Percentiles rank a stretch among this genome's conserved stretches.
phyloP scores from a whole-genome alignment of 2,888 invertebrate genomes.

The Ditylenchus weischeri region DNA sequence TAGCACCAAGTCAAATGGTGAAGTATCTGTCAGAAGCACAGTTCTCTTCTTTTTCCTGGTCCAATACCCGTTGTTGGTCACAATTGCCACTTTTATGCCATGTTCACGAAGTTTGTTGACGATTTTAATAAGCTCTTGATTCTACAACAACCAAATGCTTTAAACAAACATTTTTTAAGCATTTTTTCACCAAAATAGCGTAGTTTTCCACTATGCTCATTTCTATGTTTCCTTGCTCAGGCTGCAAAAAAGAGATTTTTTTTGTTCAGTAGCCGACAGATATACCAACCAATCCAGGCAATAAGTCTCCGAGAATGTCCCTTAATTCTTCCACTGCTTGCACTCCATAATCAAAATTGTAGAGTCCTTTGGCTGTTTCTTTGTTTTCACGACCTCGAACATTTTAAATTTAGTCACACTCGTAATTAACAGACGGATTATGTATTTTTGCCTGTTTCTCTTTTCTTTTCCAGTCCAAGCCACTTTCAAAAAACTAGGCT shows the following conservation, averaged over 20 bases:
- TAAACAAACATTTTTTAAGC: no score
- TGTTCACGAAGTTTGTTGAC: conserved; percentile 1
- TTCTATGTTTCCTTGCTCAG: not conserved
- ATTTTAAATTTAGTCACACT: not conserved
- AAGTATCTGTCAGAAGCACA: not conserved
- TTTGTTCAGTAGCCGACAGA: not conserved
- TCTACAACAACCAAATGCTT: not conserved
- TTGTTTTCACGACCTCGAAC: not conserved
- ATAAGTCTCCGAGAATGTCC: not conserved
- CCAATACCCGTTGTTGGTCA: conserved; percentile 17
- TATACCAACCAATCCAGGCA: not conserved
- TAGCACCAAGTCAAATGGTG: conserved; percentile 10
- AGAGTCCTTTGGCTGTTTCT: not conserved
- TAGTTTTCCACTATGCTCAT: not conserved
- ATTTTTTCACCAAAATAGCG: not conserved
- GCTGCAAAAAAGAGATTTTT: not conserved
- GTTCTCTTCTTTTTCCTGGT: conserved; percentile 10
- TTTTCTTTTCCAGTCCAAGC: no score
- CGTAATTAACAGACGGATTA: not conserved
- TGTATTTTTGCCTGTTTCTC: no score
- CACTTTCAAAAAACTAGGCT: no score
- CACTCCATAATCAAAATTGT: conserved; percentile 1
- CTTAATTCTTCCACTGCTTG: not conserved
- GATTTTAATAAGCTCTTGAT: not conserved
- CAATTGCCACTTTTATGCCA: conserved; percentile 13